Base-by-base conservation (phyloP, 2,888 invertebrate genomes). In the Apoda limacodes region DNA sequence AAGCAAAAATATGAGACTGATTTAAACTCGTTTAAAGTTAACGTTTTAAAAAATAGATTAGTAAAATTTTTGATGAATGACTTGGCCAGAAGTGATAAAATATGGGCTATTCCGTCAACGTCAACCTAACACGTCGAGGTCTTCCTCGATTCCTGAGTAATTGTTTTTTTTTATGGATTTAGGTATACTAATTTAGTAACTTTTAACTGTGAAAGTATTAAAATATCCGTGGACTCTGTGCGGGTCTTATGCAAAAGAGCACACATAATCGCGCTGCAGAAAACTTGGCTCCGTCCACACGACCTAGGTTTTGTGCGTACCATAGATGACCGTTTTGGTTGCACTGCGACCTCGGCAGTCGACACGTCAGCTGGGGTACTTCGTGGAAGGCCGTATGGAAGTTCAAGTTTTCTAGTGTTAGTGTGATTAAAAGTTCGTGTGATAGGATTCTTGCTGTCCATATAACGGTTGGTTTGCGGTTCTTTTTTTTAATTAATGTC, bases 1-100 rank as follows among this genome's bases (percentile, higher is more conserved):
- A 11, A 7, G 3, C 29, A 29, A 23, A 15, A 17, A 9, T 11
- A 17, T 12, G 17, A 10, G 3, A 29, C 22, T 1, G 12, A 15
- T 2, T 29, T 29, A 11, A 15, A 5, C 2, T 29, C 23, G 4
- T 29, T 9, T 15, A 29, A 29, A 23, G 29, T 29, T 15, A 23
- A 12, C n/a, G 9, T 29, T 2, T 4, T 4, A 6, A 22, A 17
- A 23, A 14, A 11, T 9, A 29, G 19, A 23, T 3, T 29, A 23
- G n/a, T 12, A 2, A 29, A 6, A 5, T 29, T 23, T 11, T 7
- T 29, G n/a, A 17, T 11, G n/a, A 29, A 9, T 9, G 4, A 11
- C 4, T 29, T 29, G 29, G 29, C 17, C 23, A 5, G 11, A 14
- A 9, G 29, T 22, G 5, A 12, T 29, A 2, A 29, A 19, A 5